Evolutionary conservation across 2,113 vertebrate genomes (phyloP), one percentile per base, ranked within the genome.

Genomic region (Tapirus terrestris): DNA sequence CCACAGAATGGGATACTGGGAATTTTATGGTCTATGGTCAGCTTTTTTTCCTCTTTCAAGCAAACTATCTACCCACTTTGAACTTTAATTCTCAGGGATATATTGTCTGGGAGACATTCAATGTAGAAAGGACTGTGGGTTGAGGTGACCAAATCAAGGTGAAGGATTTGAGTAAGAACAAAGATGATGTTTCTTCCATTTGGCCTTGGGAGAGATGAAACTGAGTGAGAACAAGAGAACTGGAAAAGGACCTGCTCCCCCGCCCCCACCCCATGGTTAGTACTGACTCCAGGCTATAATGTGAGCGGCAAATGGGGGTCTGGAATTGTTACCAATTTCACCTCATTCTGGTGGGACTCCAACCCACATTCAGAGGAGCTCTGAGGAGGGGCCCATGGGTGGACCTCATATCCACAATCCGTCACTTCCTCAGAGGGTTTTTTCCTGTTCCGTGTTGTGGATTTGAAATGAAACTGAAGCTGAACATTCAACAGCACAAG

Each of bases 21-120:
- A 67, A 68, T 36, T 21, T 89, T 92, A 39, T 36, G 58, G 14
- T 70, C 13, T 75, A 67, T 17, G 21, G 36, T 80, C 33, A 33
- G 51, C 20, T 7, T 77, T 85, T 94, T 73, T n/a, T 68, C 56
- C 29, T 72, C 25, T 56, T 51, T 10, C 70, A 43, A 12, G 18
- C 12, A 73, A 51, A 82, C 33, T 82, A 95, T 88, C 18, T 23
- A 68, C 25, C 17, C 70, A 58, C 17, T 79, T 77, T 94, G 36
- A 91, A 51, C 39, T 53, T 76, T 88, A 81, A 51, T 91, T 77
- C 67, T 88, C 87, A 72, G 29, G 14, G 8, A 25, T 77, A 43
- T 88, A 61, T 76, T 86, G 68, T 68, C 45, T 90, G 82, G 75
- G 63, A 94, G 76, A 63, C 67, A 87, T 45, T 63, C 67, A 86